Base-by-base conservation (phyloP, 2,113 vertebrate species). In the Polypterus senegalus region DNA sequence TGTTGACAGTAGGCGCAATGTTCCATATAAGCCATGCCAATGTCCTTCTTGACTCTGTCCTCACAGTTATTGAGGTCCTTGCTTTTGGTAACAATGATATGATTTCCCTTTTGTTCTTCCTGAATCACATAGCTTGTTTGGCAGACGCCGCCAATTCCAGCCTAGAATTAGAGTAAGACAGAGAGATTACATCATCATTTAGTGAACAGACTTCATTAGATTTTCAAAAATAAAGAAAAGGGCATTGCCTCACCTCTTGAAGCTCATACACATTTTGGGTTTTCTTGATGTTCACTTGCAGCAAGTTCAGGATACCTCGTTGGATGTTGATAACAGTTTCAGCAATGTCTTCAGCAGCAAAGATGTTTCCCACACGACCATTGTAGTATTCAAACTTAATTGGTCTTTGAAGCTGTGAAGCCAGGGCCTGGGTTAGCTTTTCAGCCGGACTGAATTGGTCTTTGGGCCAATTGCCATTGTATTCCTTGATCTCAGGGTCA, bases 401-500 rank as follows among this genome's bases (percentile, higher is more conserved):
- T 46, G 67, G 66, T 8, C 54, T 54, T 5, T 5, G 46, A 2
- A 76, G 11, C 74, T 82, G 73, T 0, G 70, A 74, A 7, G 64
- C 68, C 61, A 89, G 4, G 0, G 49, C 49, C 64, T 79, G 66
- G 9, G 73, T 83, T 62, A 88, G 78, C 66, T 82, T 87, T 27
- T 74, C 63, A 56, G 83, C 77, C 0, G 69, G 70, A 54, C 44
- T 61, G 57, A 88, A 91, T 0, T 63, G 7, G 6, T 81, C 81
- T 58, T 45, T 78, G 43, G 84, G 83, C 79, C 84, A 85, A 66
- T 82, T 63, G 27, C 83, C 85, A 65, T 79, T 88, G 69, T 77
- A 84, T 60, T 91, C 79, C 57, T 76, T 78, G 0, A 86, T 27
- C 4, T 81, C 71, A 1, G 79, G 71, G 44, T 83, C 73, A 1